Conservation (phyloP, 2,888 invertebrate species). For the Adela reaumurella region DNA sequence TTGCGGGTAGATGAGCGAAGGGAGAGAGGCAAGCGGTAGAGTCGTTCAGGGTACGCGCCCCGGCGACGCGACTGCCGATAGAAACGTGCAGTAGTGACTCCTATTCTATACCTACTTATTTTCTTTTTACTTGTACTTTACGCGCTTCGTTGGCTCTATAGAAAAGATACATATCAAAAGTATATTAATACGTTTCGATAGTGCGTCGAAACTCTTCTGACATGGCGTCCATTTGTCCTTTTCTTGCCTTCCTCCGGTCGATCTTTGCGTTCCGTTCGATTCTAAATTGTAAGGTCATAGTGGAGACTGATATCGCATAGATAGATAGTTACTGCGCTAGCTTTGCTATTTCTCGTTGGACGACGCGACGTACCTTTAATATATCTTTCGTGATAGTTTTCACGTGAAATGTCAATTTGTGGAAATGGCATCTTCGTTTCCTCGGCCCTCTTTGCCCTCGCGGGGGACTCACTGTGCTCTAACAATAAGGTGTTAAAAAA, state of each 20-base stretch:
- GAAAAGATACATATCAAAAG: neutral
- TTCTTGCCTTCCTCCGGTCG: neutral
- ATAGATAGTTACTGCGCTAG: constrained; percentile 55
- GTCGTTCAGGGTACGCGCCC: no score
- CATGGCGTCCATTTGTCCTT: neutral
- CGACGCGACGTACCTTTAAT: neutral
- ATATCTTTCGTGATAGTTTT: neutral
- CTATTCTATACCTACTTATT: neutral
- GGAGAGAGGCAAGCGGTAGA: no score
- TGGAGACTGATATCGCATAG: constrained; percentile 57
- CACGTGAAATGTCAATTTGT: neutral
- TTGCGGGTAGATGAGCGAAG: neutral
- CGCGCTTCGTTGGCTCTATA: neutral
- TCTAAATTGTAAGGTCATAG: constrained; percentile 55
- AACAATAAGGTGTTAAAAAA: constrained; percentile 28
- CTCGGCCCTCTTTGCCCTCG: neutral
- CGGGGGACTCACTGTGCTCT: constrained; percentile 36
- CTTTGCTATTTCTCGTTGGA: constrained; percentile 28
- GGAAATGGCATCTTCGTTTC: neutral
- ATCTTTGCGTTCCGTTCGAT: constrained; percentile 16
- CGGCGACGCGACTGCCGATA: no score
- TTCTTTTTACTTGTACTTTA: neutral
- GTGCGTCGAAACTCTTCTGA: neutral
- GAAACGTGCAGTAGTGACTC: neutral
- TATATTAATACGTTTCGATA: neutral